phyloP scores from a whole-genome alignment of 2,888 invertebrate species.

The Phengaris alcon region DNA sequence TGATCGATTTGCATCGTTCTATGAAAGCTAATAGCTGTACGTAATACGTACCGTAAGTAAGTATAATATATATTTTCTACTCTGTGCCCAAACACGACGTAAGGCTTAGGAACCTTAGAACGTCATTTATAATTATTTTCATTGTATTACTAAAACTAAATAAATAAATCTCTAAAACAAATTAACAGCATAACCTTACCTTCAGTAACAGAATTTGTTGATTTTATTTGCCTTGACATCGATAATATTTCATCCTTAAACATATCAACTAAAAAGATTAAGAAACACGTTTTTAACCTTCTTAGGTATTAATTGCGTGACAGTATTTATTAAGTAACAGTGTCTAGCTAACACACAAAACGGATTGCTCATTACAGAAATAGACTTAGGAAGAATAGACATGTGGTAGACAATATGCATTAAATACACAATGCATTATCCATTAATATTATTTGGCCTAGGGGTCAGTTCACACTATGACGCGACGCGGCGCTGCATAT shows the following conservation, averaged over 20 bases:
- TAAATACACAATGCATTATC: neutral
- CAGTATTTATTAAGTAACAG: neutral
- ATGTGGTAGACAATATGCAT: neutral
- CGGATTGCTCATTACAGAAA: neutral
- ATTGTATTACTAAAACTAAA: neutral
- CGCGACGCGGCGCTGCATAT: too few species aligned
- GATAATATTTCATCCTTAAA: neutral
- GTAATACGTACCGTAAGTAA: too few species aligned
- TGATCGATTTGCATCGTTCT: too few species aligned
- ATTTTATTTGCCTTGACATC: slow-evolving; percentile 10
- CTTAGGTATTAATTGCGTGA: neutral
- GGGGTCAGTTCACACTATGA: too few species aligned
- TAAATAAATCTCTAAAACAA: neutral
- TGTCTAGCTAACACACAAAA: neutral
- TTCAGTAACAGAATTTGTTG: neutral
- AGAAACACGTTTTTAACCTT: slow-evolving; percentile 6
- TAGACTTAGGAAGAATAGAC: neutral
- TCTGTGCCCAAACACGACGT: too few species aligned
- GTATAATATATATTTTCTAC: too few species aligned
- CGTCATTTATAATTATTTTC: neutral
- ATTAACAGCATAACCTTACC: neutral
- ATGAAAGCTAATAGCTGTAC: too few species aligned
- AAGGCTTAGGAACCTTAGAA: neutral
- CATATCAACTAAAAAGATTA: slow-evolving; percentile 1
- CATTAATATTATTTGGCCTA: too few species aligned